These are phyloP conservation scores for Vandiemenella viatica DNA, from an alignment of 2,888 invertebrate genomes.

Conservation along the genomic window DNA sequence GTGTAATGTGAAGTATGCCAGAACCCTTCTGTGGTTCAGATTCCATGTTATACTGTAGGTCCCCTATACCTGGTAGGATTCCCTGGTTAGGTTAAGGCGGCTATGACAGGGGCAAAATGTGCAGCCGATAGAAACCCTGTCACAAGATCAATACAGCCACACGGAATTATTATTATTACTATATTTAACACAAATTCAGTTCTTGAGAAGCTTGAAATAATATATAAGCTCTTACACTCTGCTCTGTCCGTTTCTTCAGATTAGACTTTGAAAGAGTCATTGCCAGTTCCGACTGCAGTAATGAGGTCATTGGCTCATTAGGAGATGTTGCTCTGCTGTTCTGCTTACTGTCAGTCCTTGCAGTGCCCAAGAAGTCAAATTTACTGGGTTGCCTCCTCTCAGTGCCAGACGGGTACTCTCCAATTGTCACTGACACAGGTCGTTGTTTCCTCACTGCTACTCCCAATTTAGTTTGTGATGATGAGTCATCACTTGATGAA, in stretches of 20 bases:
- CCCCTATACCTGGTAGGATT: no score
- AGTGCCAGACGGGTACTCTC: conserved; percentile 19
- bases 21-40: no score
- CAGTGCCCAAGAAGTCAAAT: conserved; percentile 10
- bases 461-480: no score
- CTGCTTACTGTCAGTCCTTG: neutral
- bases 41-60: no score
- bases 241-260: conserved; percentile 29
- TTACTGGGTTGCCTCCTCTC: conserved; percentile 8
- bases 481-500: neutral
- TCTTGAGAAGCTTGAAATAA: neutral
- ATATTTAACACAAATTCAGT: neutral
- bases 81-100: no score
- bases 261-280: conserved; percentile 63
- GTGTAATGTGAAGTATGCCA: no score
- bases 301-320: conserved; percentile 1
- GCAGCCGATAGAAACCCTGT: no score
- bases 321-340: conserved; percentile 3
- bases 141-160: no score
- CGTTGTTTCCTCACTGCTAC: conserved; percentile 7
- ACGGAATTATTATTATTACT: neutral
- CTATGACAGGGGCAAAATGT: no score
- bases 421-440: conserved; percentile 22
- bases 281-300: conserved; percentile 54
- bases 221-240: neutral